phyloP scores from a whole-genome alignment of 2,797 vertebrate species.

The Gobionotothen gibberifrons region DNA sequence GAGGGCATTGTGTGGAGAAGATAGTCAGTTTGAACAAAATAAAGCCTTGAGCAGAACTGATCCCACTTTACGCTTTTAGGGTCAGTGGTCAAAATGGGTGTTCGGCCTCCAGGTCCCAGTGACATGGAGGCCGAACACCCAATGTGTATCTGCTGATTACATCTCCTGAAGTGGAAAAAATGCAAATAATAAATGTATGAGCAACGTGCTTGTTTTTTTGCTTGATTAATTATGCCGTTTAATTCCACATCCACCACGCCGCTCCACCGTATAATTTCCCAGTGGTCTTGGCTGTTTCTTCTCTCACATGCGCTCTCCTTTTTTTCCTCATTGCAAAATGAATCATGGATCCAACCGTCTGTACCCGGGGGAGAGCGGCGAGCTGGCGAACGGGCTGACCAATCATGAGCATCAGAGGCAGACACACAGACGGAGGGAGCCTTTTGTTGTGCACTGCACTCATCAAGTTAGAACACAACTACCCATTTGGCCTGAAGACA shows the following conservation, averaged over 20 bases:
- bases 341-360: slow-evolving; percentile 83
- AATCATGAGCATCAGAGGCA: slow-evolving; percentile 79
- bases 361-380: slow-evolving; percentile 77
- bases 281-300: slow-evolving; percentile 84
- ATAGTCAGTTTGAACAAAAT: slow-evolving; percentile 45
- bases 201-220: slow-evolving; percentile 87
- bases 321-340: slow-evolving; percentile 81
- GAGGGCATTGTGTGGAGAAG: slow-evolving; percentile 65
- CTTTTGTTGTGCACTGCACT: slow-evolving; percentile 73
- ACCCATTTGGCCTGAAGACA: slow-evolving; percentile 63
- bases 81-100: slow-evolving; percentile 64
- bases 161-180: slow-evolving; percentile 86
- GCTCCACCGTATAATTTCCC: slow-evolving; percentile 86
- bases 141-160: slow-evolving; percentile 82
- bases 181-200: slow-evolving; percentile 88
- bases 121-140: slow-evolving; percentile 44
- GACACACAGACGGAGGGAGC: slow-evolving; percentile 64
- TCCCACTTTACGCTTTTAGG: slow-evolving; percentile 58
- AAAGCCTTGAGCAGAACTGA: slow-evolving; percentile 41
- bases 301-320: slow-evolving; percentile 74
- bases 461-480: slow-evolving; percentile 75
- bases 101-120: slow-evolving; percentile 65
- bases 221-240: slow-evolving; percentile 89
- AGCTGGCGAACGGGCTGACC: slow-evolving; percentile 82
- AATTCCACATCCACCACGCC: slow-evolving; percentile 86